Evolutionary conservation across 1,140 invertebrate genomes (phyloP), one percentile per base, ranked within the genome.

Genomic region (Sipha flava): DNA sequence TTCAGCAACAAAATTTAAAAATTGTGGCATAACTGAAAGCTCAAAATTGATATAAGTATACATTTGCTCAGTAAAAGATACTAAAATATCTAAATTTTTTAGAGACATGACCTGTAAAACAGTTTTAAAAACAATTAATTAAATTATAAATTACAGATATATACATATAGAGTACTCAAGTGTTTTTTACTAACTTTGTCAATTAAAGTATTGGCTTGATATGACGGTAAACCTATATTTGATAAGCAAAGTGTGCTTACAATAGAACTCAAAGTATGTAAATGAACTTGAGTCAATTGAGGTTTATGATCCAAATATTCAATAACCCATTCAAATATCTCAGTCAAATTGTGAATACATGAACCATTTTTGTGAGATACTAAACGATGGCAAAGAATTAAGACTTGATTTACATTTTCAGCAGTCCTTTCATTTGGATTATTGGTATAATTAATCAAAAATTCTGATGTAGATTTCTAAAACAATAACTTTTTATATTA

Each of bases 21-120:
- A 77, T 29, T 21, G 23, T 18, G 43, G 73, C n/a, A 59, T 59
- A 29, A 77, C 43, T 3, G 73, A 57, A 5, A 77, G 52, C 23
- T 77, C 73, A 43, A 77, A 77, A 43, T 77, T 77, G 0, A 77
- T 77, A 47, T 77, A 77, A 1, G 49, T 40, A 10, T 77, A 57
- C 73, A 77, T 77, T 77, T 77, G 73, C 18, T 77, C 52, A 59
- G 52, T 54, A 77, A 77, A 77, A 59, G 73, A 26, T 59, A 77
- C 73, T 26, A 77, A 40, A 26, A 77, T 26, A 23, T 77, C 37
- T 29, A 57, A 59, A 59, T 77, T 40, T 57, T 77, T 77, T 57
- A 59, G 12, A 12, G 52, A 59, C 73, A 77, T 77, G 3, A 77
- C 34, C 73, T 77, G 5, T 1, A 59, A 77, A 57, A 40, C 16